phyloP scores from a whole-genome alignment of 2,797 vertebrate species.

The Toxotes lorentzi region DNA sequence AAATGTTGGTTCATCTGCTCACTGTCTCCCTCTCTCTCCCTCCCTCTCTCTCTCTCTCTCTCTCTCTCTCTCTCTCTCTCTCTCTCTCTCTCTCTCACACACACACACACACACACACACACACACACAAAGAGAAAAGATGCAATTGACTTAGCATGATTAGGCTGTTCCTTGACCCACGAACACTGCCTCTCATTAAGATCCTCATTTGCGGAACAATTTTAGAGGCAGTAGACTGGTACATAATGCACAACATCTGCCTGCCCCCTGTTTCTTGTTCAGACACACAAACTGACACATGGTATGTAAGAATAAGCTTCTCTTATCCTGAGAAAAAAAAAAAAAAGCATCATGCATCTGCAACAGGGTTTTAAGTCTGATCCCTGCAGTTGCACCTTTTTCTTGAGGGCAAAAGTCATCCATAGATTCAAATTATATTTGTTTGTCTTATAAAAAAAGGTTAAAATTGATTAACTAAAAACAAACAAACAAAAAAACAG shows the following conservation, averaged over 20 bases:
- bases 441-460: neutral
- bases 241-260: slow-evolving; percentile 85
- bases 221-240: slow-evolving; percentile 85
- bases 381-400: slow-evolving; percentile 28
- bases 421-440: neutral
- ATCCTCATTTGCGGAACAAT: slow-evolving; percentile 83
- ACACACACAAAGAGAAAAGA: slow-evolving; percentile 54
- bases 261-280: slow-evolving; percentile 74
- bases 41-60: neutral
- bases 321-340: slow-evolving; percentile 55
- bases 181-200: slow-evolving; percentile 83
- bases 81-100: slow-evolving; percentile 16
- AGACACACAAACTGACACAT: slow-evolving; percentile 75
- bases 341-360: slow-evolving; percentile 58
- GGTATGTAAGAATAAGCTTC: slow-evolving; percentile 72
- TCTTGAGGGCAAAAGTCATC: slow-evolving; percentile 33
- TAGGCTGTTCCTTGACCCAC: slow-evolving; percentile 84
- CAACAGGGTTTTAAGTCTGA: slow-evolving; percentile 59
- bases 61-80: neutral
- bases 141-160: slow-evolving; percentile 83
- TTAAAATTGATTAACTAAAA: slow-evolving; percentile 3
- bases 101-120: slow-evolving; percentile 11
- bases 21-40: slow-evolving; percentile 4
- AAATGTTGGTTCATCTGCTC: slow-evolving; percentile 82
- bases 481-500: slow-evolving; percentile 4